Percentiles rank a stretch among this genome's conserved stretches.
Evolutionary conservation across 2,113 vertebrate genomes (phyloP).

Genomic region (Hippocampus zosterae): DNA sequence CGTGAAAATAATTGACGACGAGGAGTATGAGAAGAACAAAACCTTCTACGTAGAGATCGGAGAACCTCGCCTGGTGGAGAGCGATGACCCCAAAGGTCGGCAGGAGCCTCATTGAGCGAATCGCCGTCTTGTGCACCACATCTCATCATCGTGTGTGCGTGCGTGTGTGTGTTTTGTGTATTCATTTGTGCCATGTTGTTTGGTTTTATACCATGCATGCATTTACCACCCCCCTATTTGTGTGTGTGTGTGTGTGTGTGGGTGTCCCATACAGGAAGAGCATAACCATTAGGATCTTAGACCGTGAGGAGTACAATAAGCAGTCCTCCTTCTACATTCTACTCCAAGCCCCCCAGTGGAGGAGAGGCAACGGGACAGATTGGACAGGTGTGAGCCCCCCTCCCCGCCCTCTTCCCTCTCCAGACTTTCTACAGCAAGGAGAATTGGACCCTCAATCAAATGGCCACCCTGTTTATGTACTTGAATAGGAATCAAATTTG

Average conservation of each 20-base stretch:
- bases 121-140: constrained; percentile 23
- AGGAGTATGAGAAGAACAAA: constrained; percentile 99
- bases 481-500: not conserved
- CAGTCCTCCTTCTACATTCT: constrained; percentile 96
- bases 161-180: constrained; percentile 12
- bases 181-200: constrained; percentile 57
- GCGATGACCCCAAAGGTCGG: constrained; percentile 98
- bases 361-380: constrained; percentile 84
- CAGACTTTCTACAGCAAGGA: constrained; percentile 7
- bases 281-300: constrained; percentile 94
- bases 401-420: not conserved
- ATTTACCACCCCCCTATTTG: constrained; percentile 75
- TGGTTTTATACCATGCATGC: constrained; percentile 66
- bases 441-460: constrained; percentile 38
- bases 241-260: constrained; percentile 45
- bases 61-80: constrained; percentile 93
- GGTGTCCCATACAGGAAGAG: constrained; percentile 98
- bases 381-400: constrained; percentile 92
- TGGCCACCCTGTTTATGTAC: constrained; percentile 6
- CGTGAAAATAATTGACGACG: constrained; percentile 99
- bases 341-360: constrained; percentile 91
- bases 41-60: constrained; percentile 98
- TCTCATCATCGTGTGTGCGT: constrained; percentile 37
- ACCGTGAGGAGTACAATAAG: constrained; percentile 99
- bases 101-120: constrained; percentile 34